Percentiles rank a stretch among this genome's conserved stretches.
Evolutionary conservation across 2,113 vertebrate genomes (phyloP).

Genomic region (Hippotragus niger): DNA sequence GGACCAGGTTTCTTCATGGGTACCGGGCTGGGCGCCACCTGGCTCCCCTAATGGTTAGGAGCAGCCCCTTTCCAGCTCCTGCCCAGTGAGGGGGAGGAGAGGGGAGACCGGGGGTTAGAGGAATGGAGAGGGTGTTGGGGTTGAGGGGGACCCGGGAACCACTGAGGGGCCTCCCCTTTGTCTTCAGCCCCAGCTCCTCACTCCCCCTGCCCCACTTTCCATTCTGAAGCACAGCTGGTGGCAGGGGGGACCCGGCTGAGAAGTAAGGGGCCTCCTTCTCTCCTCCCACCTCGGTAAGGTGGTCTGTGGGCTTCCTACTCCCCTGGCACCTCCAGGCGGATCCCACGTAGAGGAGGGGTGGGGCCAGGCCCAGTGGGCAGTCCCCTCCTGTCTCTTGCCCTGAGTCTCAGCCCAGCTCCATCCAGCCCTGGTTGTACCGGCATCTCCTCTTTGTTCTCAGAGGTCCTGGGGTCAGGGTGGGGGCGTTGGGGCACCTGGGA

Average conservation of each 20-base stretch:
- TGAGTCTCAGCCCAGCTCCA: neutral
- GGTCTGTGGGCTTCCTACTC: neutral
- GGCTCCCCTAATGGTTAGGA: neutral
- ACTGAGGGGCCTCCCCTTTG: conserved; percentile 57
- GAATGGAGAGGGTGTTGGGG: neutral
- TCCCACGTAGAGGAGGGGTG: conserved; percentile 9
- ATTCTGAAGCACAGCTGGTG: conserved; percentile 25
- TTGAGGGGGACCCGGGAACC: neutral
- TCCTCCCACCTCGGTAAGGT: neutral
- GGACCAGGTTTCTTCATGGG: neutral
- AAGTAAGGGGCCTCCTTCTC: neutral
- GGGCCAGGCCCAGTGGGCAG: neutral
- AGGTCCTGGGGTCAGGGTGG: neutral
- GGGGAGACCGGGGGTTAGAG: neutral
- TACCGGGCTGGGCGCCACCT: neutral
- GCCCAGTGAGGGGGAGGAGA: neutral
- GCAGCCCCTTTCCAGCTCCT: neutral
- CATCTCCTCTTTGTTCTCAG: conserved; percentile 68
- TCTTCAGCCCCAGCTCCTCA: conserved; percentile 36
- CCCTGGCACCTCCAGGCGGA: neutral
- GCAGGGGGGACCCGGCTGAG: conserved; percentile 21
- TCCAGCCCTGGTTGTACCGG: neutral
- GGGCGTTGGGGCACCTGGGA: neutral
- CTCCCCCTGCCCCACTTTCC: conserved; percentile 68
- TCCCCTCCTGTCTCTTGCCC: neutral